Percentiles rank a stretch among this genome's conserved stretches.
These are phyloP conservation scores for Pollimyrus isidori DNA, from an alignment of 2,113 vertebrate species.

Conservation along the genomic window DNA sequence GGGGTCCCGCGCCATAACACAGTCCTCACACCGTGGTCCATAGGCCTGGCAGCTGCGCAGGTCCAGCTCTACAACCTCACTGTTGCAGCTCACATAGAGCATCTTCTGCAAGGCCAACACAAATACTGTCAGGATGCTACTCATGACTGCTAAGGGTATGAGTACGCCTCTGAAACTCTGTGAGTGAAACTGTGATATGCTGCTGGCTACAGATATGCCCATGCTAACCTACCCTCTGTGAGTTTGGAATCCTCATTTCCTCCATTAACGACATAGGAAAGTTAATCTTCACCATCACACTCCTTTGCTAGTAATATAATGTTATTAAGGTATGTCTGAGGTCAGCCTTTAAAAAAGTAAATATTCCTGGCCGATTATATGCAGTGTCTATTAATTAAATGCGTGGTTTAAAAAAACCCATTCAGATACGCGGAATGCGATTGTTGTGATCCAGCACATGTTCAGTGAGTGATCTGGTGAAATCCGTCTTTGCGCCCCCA, in stretches of 20 bases:
- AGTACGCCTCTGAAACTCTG: background rate
- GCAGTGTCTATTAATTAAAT: background rate
- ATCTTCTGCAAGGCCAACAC: conserved; percentile 38
- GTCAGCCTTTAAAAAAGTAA: background rate
- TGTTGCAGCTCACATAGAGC: conserved; percentile 40
- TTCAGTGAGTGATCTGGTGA: background rate
- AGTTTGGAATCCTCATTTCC: background rate
- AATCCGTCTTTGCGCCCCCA: background rate
- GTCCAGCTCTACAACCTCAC: conserved; percentile 46
- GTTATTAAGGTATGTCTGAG: background rate
- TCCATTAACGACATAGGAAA: background rate
- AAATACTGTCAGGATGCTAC: background rate
- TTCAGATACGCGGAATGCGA: background rate
- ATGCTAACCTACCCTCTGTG: background rate
- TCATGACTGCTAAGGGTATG: background rate
- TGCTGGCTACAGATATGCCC: background rate
- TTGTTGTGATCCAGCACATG: background rate
- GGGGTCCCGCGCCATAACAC: conserved; percentile 53
- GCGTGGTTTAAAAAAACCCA: background rate
- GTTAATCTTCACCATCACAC: background rate
- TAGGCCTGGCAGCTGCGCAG: conserved; percentile 42
- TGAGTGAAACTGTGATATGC: background rate
- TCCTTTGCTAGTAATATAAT: background rate
- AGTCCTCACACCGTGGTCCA: conserved; percentile 40
- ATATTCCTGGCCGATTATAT: background rate